These are phyloP conservation scores for Tetramorium parvispinum DNA, from an alignment of 1,140 invertebrate genomes.

Conservation along the genomic window DNA sequence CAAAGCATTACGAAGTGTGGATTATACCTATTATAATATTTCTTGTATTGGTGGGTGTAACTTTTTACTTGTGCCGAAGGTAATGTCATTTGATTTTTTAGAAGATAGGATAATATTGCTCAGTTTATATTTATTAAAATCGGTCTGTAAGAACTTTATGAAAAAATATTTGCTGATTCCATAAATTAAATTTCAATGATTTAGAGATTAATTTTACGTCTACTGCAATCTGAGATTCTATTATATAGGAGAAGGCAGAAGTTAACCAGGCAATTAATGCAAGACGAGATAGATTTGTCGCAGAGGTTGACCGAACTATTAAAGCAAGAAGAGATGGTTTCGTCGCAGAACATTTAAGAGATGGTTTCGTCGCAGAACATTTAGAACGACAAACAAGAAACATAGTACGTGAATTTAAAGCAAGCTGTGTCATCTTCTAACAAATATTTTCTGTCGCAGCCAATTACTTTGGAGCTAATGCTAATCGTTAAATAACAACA, in stretches of 20 bases:
- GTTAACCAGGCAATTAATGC: not conserved
- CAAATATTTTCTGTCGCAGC: too few species aligned
- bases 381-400: not conserved
- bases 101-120: not conserved
- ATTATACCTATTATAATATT: conserved; percentile 48
- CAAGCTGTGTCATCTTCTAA: not conserved
- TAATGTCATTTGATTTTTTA: not conserved
- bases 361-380: conserved; percentile 11
- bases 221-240: not conserved
- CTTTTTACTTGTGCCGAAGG: conserved; percentile 56
- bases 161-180: too few species aligned
- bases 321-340: too few species aligned
- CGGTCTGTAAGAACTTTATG: too few species aligned
- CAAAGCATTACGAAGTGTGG: conserved; percentile 44
- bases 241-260: conserved; percentile 14
- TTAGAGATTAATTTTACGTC: not conserved
- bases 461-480: too few species aligned
- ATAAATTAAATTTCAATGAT: not conserved
- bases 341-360: conserved; percentile 8
- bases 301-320: too few species aligned
- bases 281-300: not conserved
- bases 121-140: not conserved
- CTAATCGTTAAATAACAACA: too few species aligned
- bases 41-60: not conserved
- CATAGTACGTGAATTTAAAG: not conserved